Conservation (phyloP, 2,113 vertebrate species). For the Pelvicachromis taeniatus region DNA sequence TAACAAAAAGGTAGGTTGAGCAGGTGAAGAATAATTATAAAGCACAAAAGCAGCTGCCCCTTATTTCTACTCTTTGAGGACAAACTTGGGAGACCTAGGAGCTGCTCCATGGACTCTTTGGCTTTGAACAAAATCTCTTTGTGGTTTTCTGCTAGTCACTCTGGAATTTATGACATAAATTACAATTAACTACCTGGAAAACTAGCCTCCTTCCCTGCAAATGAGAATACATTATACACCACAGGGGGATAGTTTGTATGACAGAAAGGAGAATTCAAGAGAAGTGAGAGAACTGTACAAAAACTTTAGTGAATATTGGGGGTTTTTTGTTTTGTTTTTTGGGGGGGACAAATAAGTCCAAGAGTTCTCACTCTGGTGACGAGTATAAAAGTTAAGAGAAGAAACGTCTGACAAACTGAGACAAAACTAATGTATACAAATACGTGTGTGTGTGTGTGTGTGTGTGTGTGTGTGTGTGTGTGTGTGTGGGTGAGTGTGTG, state of each 20-base stretch:
- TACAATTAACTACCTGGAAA: constrained; percentile 62
- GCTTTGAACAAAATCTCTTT: constrained; percentile 48
- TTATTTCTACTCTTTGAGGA: constrained; percentile 13
- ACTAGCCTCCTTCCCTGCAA: constrained; percentile 19
- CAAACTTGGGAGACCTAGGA: constrained; percentile 24
- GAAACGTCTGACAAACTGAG: background rate
- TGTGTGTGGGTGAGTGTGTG: too few relatives aligned
- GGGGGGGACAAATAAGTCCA: background rate
- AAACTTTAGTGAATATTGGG: background rate
- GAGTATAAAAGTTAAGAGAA: background rate
- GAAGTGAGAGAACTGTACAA: background rate
- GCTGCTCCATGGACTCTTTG: constrained; percentile 34
- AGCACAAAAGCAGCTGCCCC: background rate
- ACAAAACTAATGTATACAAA: constrained; percentile 6
- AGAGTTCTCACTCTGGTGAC: background rate
- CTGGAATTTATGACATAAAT: constrained; percentile 63
- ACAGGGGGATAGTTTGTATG: background rate
- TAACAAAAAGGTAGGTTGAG: background rate
- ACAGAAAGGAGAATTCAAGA: background rate
- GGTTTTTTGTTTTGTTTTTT: background rate
- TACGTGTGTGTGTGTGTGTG: background rate
- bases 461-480: background rate
- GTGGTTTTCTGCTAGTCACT: constrained; percentile 43
- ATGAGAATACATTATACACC: constrained; percentile 15
- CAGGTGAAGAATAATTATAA: background rate